phyloP scores from a whole-genome alignment of 2,797 vertebrate genomes.

The Anas georgica region DNA sequence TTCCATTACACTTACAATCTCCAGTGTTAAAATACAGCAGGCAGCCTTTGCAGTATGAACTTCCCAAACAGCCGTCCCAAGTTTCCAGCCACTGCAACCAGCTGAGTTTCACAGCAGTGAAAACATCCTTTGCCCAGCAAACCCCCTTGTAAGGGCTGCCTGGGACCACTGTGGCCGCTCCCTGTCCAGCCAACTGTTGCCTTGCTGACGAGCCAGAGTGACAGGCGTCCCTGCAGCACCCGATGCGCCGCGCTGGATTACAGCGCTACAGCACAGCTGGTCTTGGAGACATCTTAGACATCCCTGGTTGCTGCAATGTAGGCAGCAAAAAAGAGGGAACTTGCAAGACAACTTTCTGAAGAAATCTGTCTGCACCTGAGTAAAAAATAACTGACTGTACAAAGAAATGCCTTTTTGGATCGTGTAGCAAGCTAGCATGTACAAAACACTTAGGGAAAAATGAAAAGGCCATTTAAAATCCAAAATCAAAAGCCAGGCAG shows the following conservation, averaged over 20 bases:
- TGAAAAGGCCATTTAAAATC: neutral
- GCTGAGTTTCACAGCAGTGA: neutral
- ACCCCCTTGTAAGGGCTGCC: accelerated
- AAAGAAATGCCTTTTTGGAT: neutral
- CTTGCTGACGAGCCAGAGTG: neutral
- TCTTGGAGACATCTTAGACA: neutral
- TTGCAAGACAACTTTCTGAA: neutral
- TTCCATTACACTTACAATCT: neutral
- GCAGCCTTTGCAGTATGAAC: neutral
- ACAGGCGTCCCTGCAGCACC: neutral
- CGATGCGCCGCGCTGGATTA: accelerated
- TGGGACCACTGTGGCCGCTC: accelerated
- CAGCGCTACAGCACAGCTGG: neutral
- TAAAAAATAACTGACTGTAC: neutral
- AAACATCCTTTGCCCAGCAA: neutral
- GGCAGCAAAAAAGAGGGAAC: neutral
- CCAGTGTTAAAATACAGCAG: neutral
- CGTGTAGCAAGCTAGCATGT: neutral
- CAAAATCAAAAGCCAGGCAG: neutral
- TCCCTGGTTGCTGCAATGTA: neutral
- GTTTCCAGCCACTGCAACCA: neutral
- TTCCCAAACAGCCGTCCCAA: neutral
- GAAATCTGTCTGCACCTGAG: neutral
- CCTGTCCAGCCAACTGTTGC: accelerated
- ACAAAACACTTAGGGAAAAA: neutral